Evolutionary conservation across 2,888 invertebrate genomes (phyloP).

Genomic region (Strigamia transsilvanica): DNA sequence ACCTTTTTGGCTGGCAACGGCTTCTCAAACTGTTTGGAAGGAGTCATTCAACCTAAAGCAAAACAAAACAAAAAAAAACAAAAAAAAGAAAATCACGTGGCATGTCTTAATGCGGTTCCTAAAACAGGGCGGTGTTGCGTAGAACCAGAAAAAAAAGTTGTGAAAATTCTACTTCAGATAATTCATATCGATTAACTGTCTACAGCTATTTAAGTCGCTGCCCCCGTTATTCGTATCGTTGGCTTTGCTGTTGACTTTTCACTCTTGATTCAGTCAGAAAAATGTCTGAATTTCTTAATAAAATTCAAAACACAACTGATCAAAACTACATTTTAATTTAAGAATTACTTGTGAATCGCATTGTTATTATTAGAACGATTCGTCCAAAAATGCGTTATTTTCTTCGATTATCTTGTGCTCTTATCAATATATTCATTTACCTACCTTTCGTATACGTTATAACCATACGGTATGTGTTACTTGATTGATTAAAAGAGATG

Average conservation of each 20-base stretch:
- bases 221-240: background rate
- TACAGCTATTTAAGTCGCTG: background rate
- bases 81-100: background rate
- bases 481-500: constrained; percentile 6
- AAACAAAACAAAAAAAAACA: background rate
- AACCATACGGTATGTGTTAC: background rate
- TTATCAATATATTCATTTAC: background rate
- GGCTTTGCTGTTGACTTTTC: background rate
- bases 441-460: constrained; percentile 23
- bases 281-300: too few species aligned
- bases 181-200: constrained; percentile 21
- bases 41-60: constrained; percentile 18
- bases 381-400: too few species aligned
- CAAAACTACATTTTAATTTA: too few species aligned
- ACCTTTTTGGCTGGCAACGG: constrained; percentile 32
- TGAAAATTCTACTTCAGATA: background rate
- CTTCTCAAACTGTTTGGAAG: constrained; percentile 29
- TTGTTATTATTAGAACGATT: too few species aligned
- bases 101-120: background rate
- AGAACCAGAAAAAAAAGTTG: background rate
- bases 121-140: background rate
- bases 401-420: background rate
- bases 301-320: too few species aligned
- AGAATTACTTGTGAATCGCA: too few species aligned
- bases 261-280: too few species aligned